Percentiles rank a stretch among this genome's conserved stretches.
Conservation (phyloP, 1,140 invertebrate genomes). For the Agraylea sexmaculata region DNA sequence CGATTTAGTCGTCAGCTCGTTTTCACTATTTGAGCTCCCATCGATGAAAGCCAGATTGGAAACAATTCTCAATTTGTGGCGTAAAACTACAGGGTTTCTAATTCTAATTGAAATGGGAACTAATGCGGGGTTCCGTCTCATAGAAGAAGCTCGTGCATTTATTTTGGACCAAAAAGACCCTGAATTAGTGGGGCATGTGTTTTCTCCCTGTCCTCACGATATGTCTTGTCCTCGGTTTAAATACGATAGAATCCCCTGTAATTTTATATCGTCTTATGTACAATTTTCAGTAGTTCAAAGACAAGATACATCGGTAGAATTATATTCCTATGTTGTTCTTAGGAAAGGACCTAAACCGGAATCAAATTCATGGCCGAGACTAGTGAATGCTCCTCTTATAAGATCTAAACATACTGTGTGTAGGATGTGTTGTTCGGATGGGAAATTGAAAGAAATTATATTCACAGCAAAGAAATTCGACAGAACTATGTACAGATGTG, state of each 20-base stretch:
- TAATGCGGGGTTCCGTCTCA: conserved; percentile 61
- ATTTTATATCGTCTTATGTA: conserved; percentile 56
- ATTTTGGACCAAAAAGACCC: conserved; percentile 42
- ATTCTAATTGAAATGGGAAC: conserved; percentile 78
- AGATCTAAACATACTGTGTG: conserved; percentile 62
- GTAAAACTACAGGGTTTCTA: conserved; percentile 70
- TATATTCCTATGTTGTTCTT: conserved; percentile 66
- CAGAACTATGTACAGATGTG: conserved; percentile 55
- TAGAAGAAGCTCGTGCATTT: conserved; percentile 66
- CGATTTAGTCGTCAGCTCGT: conserved; percentile 71
- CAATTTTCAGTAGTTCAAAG: conserved; percentile 40
- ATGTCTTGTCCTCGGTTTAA: conserved; percentile 54
- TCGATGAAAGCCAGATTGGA: conserved; percentile 52
- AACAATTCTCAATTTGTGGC: conserved; percentile 68
- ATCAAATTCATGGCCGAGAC: conserved; percentile 59
- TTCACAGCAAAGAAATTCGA: conserved; percentile 64
- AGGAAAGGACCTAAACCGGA: conserved; percentile 55
- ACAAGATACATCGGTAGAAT: conserved; percentile 35
- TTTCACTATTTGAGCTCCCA: conserved; percentile 69
- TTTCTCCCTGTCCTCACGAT: conserved; percentile 80
- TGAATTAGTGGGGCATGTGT: conserved; percentile 45
- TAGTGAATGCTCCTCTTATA: conserved; percentile 55
- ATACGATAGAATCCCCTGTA: conserved; percentile 59
- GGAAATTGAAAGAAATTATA: conserved; percentile 63
- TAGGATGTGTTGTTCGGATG: conserved; percentile 60